Base-by-base conservation (phyloP, 2,888 invertebrate genomes). In the Drosophila neotestacea region DNA sequence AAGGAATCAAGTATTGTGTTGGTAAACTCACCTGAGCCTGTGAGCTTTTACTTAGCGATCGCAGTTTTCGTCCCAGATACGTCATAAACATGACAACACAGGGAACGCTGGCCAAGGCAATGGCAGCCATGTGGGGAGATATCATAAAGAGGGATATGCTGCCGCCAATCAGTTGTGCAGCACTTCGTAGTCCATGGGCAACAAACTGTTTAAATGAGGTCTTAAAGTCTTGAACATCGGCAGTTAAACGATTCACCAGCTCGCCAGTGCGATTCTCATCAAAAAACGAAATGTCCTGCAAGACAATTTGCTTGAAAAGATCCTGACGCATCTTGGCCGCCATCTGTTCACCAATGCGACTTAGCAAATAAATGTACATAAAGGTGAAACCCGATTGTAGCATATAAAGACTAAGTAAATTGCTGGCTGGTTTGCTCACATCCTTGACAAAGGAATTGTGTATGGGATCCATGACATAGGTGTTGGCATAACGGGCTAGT, bases 161-260 rank as follows among this genome's bases (percentile, higher is more conserved):
- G 44, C 93, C 93, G 13, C 93, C 93, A 2, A 94, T 89, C 71
- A 98, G 96, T 94, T 98, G 98, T 0, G 98, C 96, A 4, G 94
- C 92, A 50, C 98, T 97, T 64, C 98, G 94, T 34, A 99, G 92
- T 0, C 99, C 99, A 87, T 98, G 98, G 0, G 98, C 97, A 48
- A 99, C 95, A 28, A 96, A 96, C 88, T 96, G 95, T 91, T 99
- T 99, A 91, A 99, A 99, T 1, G 97, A 96, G 84, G 98, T 98
- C 93, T 99, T 99, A 91, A 99, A 99, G 90, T 99, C 98, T 92
- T 99, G 98, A 7, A 99, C 96, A 93, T 99, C 99, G 48, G 96
- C 95, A 30, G 98, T 98, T 72, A 99, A 93, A 83, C 98, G 95
- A 92, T 97, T 98, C 7, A 98, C 95, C 47, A 99, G 94, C 92